Conservation (phyloP, 2,888 invertebrate genomes). For the Philaethria dido region DNA sequence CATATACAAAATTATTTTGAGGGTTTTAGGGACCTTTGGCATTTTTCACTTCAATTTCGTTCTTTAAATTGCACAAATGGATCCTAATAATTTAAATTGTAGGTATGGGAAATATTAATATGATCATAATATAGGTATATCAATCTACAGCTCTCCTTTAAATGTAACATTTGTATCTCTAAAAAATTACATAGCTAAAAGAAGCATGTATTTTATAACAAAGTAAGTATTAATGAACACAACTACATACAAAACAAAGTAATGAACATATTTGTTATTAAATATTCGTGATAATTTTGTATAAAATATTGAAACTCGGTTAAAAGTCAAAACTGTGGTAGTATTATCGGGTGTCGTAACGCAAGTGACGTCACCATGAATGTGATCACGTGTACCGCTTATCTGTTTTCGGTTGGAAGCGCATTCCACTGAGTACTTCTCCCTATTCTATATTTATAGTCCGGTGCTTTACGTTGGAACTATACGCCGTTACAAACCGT, state of each 20-base stretch:
- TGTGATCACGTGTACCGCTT: slow-evolving; percentile 51
- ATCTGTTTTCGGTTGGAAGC: slow-evolving; percentile 68
- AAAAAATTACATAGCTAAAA: too few relatives aligned
- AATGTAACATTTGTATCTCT: too few relatives aligned
- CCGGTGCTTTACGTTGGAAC: slow-evolving; percentile 50
- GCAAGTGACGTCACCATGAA: slow-evolving; percentile 60
- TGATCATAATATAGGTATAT: too few relatives aligned
- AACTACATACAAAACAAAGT: too few relatives aligned
- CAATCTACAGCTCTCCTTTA: too few relatives aligned
- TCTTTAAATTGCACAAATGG: too few relatives aligned
- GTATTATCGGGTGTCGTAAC: slow-evolving; percentile 35
- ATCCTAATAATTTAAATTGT: too few relatives aligned
- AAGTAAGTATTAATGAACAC: too few relatives aligned
- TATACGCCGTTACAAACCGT: slow-evolving; percentile 40
- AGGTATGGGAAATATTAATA: too few relatives aligned
- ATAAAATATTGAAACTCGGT: not conserved
- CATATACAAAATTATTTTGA: not conserved
- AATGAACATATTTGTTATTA: not conserved
- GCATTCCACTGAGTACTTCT: slow-evolving; percentile 58
- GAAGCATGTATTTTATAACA: too few relatives aligned
- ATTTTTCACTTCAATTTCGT: not conserved
- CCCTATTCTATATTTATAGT: slow-evolving; percentile 58
- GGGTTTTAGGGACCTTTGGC: not conserved
- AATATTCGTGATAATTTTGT: not conserved
- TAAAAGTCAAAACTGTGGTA: slow-evolving; percentile 29